Evolutionary conservation across 2,888 invertebrate genomes (phyloP), one percentile per base, ranked within the genome.

Genomic region (Strigamia crassipes): DNA sequence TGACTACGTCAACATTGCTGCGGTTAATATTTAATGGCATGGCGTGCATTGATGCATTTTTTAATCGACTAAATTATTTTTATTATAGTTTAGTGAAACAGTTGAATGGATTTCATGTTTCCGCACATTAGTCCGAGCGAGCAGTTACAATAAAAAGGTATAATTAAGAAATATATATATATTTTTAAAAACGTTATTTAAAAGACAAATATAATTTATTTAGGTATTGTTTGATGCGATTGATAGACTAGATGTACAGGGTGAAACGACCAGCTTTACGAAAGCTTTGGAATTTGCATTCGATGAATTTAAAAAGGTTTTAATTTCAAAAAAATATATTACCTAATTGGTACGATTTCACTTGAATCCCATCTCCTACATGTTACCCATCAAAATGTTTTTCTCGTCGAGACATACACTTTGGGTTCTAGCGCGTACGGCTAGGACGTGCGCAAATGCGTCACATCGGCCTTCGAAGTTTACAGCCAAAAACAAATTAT

Each of bases 1-100:
- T 84, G 90, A 90, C 84, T 90, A 88, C 85, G 88, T 90, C 42
- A 88, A 89, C 85, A 88, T 90, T 82, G 88, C 88, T 18, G 85
- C 86, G 84, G 89, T 89, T 85, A 56, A 82, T 79, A 80, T 23
- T 23, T 21, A 23, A 41, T 9, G 15, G 5, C 12, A 1, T 23
- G 8, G 12, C 23, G 10, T 78, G 6, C 41, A 10, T 12, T 12
- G 10, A 78, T 15, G 31, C n/a, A 15, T 78, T 31, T 9, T 66
- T 56, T 18, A 9, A 9, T 56, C 1, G 6, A 18, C 1, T 56
- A 18, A 23, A 9, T 5, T 77, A n/a, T 38, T 77, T 79, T 80
- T 12, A 21, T 46, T 42, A 8, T 85, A 89, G 89, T 89, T 89
- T 84, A 86, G 86, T 46, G 86, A 86, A 46, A 83, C 85, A 78